A percentile compares a stretch with the other conserved stretches of the same genome.
Evolutionary conservation across 2,113 vertebrate species (phyloP).

Genomic region (Calonectris borealis): DNA sequence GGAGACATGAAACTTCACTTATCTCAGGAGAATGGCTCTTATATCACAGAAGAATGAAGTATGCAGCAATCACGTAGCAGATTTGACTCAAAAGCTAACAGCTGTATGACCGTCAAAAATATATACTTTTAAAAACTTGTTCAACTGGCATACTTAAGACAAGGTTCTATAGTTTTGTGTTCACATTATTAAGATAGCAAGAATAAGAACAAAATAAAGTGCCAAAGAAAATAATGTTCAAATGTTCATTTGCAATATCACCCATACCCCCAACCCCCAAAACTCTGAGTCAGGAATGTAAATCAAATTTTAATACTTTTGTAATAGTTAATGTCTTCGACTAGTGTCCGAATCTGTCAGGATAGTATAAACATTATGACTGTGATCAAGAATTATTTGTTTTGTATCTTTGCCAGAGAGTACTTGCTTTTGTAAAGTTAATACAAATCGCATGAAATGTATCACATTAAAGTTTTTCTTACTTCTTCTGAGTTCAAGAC

Average conservation of each 20-base stretch:
- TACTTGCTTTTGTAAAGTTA: neutral
- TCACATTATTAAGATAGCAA: neutral
- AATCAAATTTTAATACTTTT: neutral
- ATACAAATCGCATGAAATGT: accelerated
- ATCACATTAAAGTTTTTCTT: neutral
- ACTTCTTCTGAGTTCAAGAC: neutral
- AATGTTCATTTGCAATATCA: neutral
- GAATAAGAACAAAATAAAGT: neutral
- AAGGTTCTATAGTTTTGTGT: neutral
- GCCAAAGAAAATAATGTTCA: neutral
- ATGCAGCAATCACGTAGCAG: neutral
- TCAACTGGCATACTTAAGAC: neutral
- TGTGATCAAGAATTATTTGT: neutral
- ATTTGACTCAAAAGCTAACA: neutral
- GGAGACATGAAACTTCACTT: neutral
- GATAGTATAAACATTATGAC: neutral
- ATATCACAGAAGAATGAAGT: neutral
- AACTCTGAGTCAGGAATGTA: neutral
- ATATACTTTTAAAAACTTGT: neutral
- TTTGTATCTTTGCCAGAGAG: neutral
- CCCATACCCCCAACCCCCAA: neutral
- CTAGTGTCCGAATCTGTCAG: neutral
- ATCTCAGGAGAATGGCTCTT: neutral
- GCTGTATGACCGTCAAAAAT: neutral
- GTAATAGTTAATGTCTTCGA: neutral